Evolutionary conservation across 2,113 vertebrate genomes (phyloP).

Genomic region (Cinclus cinclus): DNA sequence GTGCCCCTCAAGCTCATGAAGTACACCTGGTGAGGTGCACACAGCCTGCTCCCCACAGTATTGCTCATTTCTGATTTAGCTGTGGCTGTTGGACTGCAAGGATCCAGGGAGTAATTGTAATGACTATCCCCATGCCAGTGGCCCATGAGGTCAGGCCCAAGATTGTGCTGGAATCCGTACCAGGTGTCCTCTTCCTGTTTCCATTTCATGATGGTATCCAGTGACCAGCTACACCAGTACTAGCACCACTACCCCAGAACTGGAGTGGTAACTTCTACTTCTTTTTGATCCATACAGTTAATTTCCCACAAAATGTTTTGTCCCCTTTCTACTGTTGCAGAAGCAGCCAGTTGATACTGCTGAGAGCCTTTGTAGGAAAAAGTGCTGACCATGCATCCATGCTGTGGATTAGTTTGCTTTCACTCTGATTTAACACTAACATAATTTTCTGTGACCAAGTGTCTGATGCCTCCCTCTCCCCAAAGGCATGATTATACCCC

Average conservation of each 20-base stretch:
- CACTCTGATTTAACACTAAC: conserved; percentile 15
- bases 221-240: not conserved
- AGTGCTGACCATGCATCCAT: not conserved
- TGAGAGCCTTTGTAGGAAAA: not conserved
- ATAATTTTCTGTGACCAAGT: conserved; percentile 33
- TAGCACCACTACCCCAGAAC: not conserved
- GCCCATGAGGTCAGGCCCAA: not conserved
- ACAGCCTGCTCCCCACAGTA: not conserved
- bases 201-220: not conserved
- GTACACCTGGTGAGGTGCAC: fast-evolving
- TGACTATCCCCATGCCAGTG: fast-evolving
- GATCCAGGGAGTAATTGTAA: not conserved
- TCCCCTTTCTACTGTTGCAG: not conserved
- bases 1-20: fast-evolving
- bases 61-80: not conserved
- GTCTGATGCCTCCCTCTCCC: not conserved
- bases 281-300: fast-evolving
- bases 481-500: not conserved
- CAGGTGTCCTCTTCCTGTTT: not conserved
- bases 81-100: no score
- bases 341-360: not conserved
- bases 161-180: fast-evolving
- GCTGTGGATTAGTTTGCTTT: not conserved
- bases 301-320: not conserved
- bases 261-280: not conserved